Evolutionary conservation across 2,113 vertebrate species (phyloP), one percentile per base, ranked within the genome.

Genomic region (Etia nguti): DNA sequence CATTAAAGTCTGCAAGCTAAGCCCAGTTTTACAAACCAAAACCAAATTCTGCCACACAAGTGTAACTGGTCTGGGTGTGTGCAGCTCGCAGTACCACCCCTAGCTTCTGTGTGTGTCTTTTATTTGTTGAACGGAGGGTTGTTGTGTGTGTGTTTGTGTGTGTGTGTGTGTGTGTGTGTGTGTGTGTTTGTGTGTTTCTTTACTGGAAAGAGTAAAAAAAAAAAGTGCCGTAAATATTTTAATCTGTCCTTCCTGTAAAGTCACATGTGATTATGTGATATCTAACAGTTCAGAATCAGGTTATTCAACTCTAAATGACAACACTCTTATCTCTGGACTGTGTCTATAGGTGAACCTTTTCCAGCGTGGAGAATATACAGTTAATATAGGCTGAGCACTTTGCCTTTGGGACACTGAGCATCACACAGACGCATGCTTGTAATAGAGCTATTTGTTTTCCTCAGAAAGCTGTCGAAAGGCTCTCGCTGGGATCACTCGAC

Each of bases 381-480:
- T 91, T 92, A 93, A 96, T 92, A 93, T 22, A 87, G 55, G 59
- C 88, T 41, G 20, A 59, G 92, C 77, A 62, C 92, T 94, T 89
- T 95, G 92, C 95, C 94, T 94, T 81, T 90, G 94, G 96, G 95
- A 95, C 89, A 90, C 89, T 65, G 92, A 93, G 94, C 94, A 94
- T 97, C 95, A 93, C 94, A 91, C 84, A 96, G 95, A 95, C 55
- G 86, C 88, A 11, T 48, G 90, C 86, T 89, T 93, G 94, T 96
- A 96, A 96, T 95, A 95, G 95, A 96, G 95, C 94, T 92, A 96
- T 96, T 96, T 97, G 96, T 96, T 97, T 96, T 95, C 93, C 90
- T 94, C 93, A 93, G 94, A 94, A 96, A 93, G 94, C 95, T 92
- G 94, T 93, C 92, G 87, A 85, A 87, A 90, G 7, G 85, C 86